These are phyloP conservation scores for Paramormyrops kingsleyae DNA, from an alignment of 2,113 vertebrate species.

Conservation along the genomic window DNA sequence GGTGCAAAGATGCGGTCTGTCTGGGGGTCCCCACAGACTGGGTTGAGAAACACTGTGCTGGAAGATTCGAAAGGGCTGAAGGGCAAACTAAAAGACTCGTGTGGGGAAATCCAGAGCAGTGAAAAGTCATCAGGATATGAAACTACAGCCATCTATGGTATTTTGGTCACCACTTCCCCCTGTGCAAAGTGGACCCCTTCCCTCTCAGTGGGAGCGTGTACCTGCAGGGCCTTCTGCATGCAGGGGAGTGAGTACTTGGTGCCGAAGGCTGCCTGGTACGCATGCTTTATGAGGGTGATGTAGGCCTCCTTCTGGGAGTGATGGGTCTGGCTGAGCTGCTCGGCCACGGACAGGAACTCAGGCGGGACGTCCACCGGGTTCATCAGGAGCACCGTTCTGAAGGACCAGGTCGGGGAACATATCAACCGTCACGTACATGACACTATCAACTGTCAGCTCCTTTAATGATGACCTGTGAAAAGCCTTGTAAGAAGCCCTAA, in stretches of 20 bases:
- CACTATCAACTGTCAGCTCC: not conserved
- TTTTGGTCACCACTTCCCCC: no score
- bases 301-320: constrained; percentile 56
- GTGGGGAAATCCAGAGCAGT: not conserved
- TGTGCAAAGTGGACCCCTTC: not conserved
- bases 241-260: constrained; percentile 60
- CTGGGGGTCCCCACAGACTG: not conserved
- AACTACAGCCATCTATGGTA: not conserved
- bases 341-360: constrained; percentile 74
- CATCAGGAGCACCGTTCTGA: constrained; percentile 84
- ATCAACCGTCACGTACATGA: not conserved
- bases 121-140: not conserved
- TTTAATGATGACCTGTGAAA: not conserved
- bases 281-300: constrained; percentile 73
- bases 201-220: not conserved
- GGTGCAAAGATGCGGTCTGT: not conserved
- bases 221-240: constrained; percentile 70
- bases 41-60: not conserved
- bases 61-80: not conserved
- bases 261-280: constrained; percentile 81
- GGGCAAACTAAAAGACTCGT: not conserved
- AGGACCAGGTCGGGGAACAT: not conserved
- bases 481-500: not conserved
- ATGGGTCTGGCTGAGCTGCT: constrained; percentile 63
- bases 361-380: constrained; percentile 75